Evolutionary conservation across 2,888 invertebrate genomes (phyloP), one percentile per base, ranked within the genome.

Genomic region (Lasius platythorax): DNA sequence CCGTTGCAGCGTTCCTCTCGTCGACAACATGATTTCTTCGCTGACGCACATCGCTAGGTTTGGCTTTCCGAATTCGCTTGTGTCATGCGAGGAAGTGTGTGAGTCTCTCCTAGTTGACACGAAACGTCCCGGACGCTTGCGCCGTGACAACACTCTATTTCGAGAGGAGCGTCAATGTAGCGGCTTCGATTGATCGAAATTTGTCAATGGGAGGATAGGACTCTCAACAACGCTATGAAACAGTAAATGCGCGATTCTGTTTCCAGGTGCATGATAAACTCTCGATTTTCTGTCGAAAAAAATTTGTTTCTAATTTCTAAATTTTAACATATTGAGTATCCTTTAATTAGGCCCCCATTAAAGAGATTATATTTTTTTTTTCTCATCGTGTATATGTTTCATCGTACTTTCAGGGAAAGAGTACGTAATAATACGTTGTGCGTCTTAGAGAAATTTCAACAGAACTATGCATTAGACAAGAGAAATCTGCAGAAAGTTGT

Each of bases 121-220:
- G n/a, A 58, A 37, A 70, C 72, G 28, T 72, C 46, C 53, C 73
- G 61, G 73, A 81, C 46, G 79, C 33, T 70, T 70, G 58, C 46
- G 43, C 56, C 46, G 37, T 79, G 72, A 72, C 33, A 28, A 72
- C 61, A 50, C 33, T 73, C 23, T 28, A 28, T 12, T 23, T 73
- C 37, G 30, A 18, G 12, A 72, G 61, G 12, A 18, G 12, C 50
- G 37, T 40, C 28, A 37, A 37, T 76, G 46, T 33, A 6, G 33
- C 46, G 33, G 46, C 46, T 73, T 81, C 61, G 73, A 81, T 73
- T 73, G 73, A 81, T 46, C 46, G 73, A 61, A 61, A 23, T 61
- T 72, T 15, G 56, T 68, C n/a, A n/a, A 46, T 37, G 63, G 12
- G 66, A 58, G 61, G 46, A 63, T 37, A 37, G 61, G 12, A 72